These are phyloP conservation scores for Microcaecilia unicolor DNA, from an alignment of 2,797 vertebrate genomes.

Conservation along the genomic window DNA sequence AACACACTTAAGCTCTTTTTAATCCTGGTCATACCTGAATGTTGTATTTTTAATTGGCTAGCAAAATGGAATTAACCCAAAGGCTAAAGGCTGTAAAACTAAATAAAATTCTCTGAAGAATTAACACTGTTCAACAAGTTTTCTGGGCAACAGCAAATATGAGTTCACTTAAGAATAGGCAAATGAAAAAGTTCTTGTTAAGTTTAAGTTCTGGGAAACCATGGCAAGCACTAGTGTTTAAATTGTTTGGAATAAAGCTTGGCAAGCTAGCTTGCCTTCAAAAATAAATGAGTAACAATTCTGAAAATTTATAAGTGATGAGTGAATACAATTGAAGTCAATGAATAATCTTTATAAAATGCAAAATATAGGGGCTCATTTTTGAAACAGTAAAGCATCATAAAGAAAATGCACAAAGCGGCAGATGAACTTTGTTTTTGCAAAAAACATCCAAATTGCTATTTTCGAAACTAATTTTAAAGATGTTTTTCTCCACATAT, in stretches of 20 bases:
- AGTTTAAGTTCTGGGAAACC: neutral
- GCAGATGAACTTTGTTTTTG: too few species aligned
- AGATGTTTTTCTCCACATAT: too few species aligned
- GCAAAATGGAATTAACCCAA: neutral
- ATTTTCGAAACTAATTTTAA: too few species aligned
- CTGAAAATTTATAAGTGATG: too few species aligned
- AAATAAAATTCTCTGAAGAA: neutral
- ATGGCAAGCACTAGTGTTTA: rapidly evolving
- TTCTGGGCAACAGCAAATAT: neutral
- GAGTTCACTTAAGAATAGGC: neutral
- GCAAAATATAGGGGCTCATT: too few species aligned
- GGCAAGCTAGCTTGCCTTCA: too few species aligned
- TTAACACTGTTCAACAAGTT: neutral
- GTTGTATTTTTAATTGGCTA: neutral
- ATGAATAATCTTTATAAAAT: too few species aligned
- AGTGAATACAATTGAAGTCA: too few species aligned
- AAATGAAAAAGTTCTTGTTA: neutral
- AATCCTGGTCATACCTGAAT: constrained; percentile 7
- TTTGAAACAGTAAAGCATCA: too few species aligned
- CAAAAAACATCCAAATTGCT: too few species aligned
- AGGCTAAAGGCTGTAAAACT: neutral
- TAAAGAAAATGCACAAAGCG: too few species aligned
- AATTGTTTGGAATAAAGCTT: neutral
- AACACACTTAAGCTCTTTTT: constrained; percentile 12
- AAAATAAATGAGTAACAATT: too few species aligned